A percentile compares a stretch with the other conserved stretches of the same genome.
phyloP scores from a whole-genome alignment of 2,888 invertebrate genomes.

The Parnassius glacialis region DNA sequence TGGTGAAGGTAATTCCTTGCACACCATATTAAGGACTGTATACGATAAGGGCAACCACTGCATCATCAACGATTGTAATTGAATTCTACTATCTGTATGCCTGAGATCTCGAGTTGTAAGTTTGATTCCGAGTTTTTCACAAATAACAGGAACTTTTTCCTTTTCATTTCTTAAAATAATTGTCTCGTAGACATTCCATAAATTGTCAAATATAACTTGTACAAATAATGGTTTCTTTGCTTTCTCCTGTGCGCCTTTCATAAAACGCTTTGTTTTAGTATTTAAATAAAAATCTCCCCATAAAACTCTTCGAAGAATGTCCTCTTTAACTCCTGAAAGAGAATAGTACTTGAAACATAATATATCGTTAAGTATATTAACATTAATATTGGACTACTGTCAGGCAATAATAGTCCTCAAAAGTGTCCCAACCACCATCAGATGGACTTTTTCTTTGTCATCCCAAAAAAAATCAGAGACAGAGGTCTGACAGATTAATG shows the following conservation, averaged over 20 bases:
- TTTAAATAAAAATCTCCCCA: slow-evolving; percentile 98
- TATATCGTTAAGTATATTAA: no score
- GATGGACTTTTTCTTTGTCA: no score
- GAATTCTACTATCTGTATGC: slow-evolving; percentile 87
- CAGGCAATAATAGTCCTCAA: no score
- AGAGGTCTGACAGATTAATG: no score
- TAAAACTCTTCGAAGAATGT: slow-evolving; percentile 87
- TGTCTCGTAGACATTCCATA: slow-evolving; percentile 94
- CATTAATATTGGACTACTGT: no score
- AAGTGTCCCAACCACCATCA: no score
- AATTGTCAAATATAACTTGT: slow-evolving; percentile 93
- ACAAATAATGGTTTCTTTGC: slow-evolving; percentile 96
- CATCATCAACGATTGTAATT: slow-evolving; percentile 90
- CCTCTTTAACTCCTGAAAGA: slow-evolving; percentile 83
- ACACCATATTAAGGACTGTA: slow-evolving; percentile 91
- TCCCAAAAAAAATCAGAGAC: no score
- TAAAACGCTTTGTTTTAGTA: slow-evolving; percentile 89
- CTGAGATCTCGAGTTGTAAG: slow-evolving; percentile 88
- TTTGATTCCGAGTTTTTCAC: slow-evolving; percentile 88
- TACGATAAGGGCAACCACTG: slow-evolving; percentile 95
- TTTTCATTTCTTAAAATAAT: slow-evolving; percentile 88
- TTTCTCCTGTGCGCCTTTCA: slow-evolving; percentile 94
- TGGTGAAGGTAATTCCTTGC: slow-evolving; percentile 91
- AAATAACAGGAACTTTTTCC: slow-evolving; percentile 85
- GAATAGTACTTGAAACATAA: not conserved